phyloP scores from a whole-genome alignment of 2,888 invertebrate species.

The Micoletzkya japonica region DNA sequence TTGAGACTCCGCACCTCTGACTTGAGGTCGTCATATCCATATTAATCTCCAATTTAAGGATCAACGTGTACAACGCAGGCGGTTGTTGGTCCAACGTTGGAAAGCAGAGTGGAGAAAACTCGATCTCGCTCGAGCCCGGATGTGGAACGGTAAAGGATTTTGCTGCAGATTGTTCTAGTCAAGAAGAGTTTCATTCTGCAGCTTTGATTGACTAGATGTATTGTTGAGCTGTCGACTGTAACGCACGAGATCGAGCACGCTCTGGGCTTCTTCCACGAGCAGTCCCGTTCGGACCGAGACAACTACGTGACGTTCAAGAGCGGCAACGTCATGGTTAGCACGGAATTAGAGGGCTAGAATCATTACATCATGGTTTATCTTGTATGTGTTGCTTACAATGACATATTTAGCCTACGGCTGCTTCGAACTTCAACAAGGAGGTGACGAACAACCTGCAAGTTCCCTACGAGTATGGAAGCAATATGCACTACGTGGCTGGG shows the following conservation, averaged over 20 bases:
- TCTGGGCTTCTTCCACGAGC: slow-evolving; percentile 17
- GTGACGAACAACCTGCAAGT: neutral
- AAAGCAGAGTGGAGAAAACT: neutral
- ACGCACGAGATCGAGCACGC: slow-evolving; percentile 22
- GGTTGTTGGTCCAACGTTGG: neutral
- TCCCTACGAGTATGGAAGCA: slow-evolving; percentile 14
- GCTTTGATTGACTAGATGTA: too few relatives aligned
- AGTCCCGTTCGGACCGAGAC: slow-evolving; percentile 14
- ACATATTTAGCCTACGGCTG: too few relatives aligned
- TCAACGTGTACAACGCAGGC: neutral
- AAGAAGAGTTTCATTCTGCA: too few relatives aligned
- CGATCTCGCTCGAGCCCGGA: neutral
- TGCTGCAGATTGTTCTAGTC: too few relatives aligned
- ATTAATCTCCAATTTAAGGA: too few relatives aligned
- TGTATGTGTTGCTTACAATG: too few relatives aligned
- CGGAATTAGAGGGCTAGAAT: too few relatives aligned
- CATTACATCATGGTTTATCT: too few relatives aligned
- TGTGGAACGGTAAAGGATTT: neutral
- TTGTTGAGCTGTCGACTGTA: slow-evolving; percentile 16
- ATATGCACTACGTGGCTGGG: slow-evolving; percentile 18
- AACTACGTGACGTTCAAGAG: slow-evolving; percentile 5
- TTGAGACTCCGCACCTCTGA: too few relatives aligned
- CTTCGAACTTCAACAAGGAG: slow-evolving; percentile 9
- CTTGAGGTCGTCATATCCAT: too few relatives aligned
- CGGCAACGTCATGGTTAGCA: too few relatives aligned